Conservation (phyloP, 2,888 invertebrate genomes). For the Tribolium freemani region DNA sequence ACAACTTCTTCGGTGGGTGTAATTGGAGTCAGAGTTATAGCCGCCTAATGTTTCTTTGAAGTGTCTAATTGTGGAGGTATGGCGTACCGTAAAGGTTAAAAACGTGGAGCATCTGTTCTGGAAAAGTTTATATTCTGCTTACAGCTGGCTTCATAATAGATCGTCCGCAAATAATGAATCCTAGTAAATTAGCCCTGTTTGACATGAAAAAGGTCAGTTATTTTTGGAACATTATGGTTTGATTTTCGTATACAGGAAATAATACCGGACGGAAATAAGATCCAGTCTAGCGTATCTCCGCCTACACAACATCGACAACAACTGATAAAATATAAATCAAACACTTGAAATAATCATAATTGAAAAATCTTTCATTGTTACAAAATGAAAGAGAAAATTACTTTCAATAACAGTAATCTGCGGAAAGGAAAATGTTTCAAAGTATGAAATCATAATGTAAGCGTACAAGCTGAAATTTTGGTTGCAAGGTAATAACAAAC, state of each 20-base stretch:
- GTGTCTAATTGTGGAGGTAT: conserved; percentile 27
- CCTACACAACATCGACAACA: conserved; percentile 38
- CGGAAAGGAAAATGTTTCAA: not conserved
- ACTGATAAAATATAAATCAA: not conserved
- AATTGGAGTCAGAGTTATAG: not conserved
- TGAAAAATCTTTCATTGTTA: not conserved
- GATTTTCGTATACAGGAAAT: conserved; percentile 22
- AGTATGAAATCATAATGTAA: too few relatives aligned
- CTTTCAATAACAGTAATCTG: not conserved
- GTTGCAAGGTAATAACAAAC: too few relatives aligned
- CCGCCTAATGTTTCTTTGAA: conserved; percentile 13
- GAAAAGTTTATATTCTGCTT: conserved; percentile 36
- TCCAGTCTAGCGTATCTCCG: conserved; percentile 53
- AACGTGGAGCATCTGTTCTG: conserved; percentile 42
- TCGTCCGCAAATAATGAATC: conserved; percentile 16
- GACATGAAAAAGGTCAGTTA: conserved; percentile 19
- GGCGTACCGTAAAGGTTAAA: conserved; percentile 20
- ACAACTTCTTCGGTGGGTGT: too few relatives aligned
- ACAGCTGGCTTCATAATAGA: conserved; percentile 37
- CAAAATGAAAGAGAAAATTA: not conserved
- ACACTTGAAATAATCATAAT: not conserved
- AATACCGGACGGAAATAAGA: conserved; percentile 43
- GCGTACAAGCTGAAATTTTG: too few relatives aligned
- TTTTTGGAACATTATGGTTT: conserved; percentile 7
- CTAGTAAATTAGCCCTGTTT: not conserved